These are phyloP conservation scores for Sebastes aleutianus DNA, from an alignment of 2,797 vertebrate genomes.

Conservation along the genomic window DNA sequence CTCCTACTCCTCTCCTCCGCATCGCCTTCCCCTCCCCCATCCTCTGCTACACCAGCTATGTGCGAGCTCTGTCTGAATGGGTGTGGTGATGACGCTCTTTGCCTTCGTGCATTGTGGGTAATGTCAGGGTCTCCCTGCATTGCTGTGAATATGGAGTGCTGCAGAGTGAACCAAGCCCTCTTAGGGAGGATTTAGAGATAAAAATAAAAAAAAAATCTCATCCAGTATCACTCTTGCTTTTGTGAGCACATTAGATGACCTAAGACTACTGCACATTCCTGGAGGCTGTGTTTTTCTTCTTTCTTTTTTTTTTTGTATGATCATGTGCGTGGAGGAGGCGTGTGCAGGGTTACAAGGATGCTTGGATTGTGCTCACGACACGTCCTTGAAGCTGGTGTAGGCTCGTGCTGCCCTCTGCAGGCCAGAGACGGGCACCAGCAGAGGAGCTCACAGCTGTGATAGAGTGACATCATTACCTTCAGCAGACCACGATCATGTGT, in stretches of 20 bases:
- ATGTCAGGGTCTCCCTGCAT: conserved; percentile 72
- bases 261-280: conserved; percentile 8
- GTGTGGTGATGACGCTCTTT: conserved; percentile 79
- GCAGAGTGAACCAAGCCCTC: conserved; percentile 12
- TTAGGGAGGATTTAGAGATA: not conserved
- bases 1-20: conserved; percentile 56
- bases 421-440: conserved; percentile 12
- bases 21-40: conserved; percentile 75
- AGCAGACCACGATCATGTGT: not conserved
- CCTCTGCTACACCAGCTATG: conserved; percentile 63
- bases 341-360: conserved; percentile 43
- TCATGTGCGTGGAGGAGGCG: conserved; percentile 35
- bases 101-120: conserved; percentile 81
- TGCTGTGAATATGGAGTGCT: conserved; percentile 72
- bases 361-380: conserved; percentile 49
- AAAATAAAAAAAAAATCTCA: not conserved
- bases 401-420: conserved; percentile 76
- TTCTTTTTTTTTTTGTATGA: not conserved
- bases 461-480: conserved; percentile 53
- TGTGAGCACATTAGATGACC: conserved; percentile 15
- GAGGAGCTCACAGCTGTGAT: conserved; percentile 9
- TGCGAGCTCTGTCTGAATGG: conserved; percentile 71
- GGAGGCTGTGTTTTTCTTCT: conserved; percentile 6
- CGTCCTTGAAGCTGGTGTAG: conserved; percentile 47
- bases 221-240: conserved; percentile 4